A percentile compares a stretch with the other conserved stretches of the same genome.
phyloP scores from a whole-genome alignment of 2,888 invertebrate species.

The Scaptomyza cyrtandrae region DNA sequence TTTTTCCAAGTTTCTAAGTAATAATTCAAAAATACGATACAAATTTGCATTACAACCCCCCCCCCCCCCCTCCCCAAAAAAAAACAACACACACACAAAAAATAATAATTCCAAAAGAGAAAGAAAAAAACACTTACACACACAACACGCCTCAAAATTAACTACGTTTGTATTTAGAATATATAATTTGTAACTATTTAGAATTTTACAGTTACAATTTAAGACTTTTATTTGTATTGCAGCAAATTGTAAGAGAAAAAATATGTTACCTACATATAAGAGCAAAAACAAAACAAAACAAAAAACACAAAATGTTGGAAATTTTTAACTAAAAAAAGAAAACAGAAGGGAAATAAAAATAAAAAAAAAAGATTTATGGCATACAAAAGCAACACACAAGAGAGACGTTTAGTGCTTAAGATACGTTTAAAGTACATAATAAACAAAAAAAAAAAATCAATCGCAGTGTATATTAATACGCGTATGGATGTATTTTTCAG shows the following conservation, averaged over 20 bases:
- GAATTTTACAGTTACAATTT: conserved; percentile 76
- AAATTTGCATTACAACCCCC: conserved; percentile 67
- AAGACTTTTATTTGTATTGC: conserved; percentile 79
- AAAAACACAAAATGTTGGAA: conserved; percentile 70
- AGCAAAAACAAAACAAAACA: conserved; percentile 60
- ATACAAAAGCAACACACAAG: conserved; percentile 62
- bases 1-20: conserved; percentile 77
- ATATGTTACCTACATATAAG: conserved; percentile 79
- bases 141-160: conserved; percentile 76
- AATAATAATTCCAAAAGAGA: conserved; percentile 38
- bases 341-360: conserved; percentile 16
- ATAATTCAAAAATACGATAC: conserved; percentile 74
- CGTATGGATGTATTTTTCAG: conserved; percentile 1
- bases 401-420: conserved; percentile 71
- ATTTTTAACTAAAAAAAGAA: conserved; percentile 67
- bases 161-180: conserved; percentile 73
- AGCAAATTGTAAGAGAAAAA: conserved; percentile 73
- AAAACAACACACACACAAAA: conserved; percentile 10
- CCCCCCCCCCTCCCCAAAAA: conserved; percentile 1
- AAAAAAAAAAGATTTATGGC: conserved; percentile 49
- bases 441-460: conserved; percentile 55
- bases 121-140: conserved; percentile 42
- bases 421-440: conserved; percentile 74
- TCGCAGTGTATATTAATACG: conserved; percentile 45
- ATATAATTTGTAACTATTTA: conserved; percentile 77